Base-by-base conservation (phyloP, 1,140 invertebrate species). In the Maniola jurtina region DNA sequence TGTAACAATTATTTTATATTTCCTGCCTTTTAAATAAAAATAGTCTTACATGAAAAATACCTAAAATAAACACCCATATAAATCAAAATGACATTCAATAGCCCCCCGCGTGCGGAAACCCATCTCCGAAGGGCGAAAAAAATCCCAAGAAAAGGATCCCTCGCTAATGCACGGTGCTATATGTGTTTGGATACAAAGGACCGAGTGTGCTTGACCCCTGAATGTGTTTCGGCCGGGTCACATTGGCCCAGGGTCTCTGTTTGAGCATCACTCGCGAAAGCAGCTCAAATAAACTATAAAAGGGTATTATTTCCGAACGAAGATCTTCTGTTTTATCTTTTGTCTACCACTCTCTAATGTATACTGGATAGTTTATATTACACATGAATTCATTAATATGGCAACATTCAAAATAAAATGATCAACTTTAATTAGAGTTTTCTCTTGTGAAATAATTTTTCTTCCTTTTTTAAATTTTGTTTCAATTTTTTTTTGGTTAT, bases 11-110 rank as follows among this genome's bases (percentile, higher is more conserved):
- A n/a, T n/a, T 25, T 4, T 25, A 25, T 25, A 25, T 25, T 25
- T 25, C 25, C 25, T 25, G 25, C 4, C 25, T 2, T 25, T 25
- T 25, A 4, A 25, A 25, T 25, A 25, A 25, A 25, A 25, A 25
- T 25, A 25, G 25, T 25, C 25, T 4, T 25, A 25, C 13, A 58
- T 55, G 34, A 15, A 59, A 50, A 59, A 65, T 59, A 36, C 40
- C 25, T 36, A 36, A 57, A 40, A 52, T 59, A 91, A 90, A 90
- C 7, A 16, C 14, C 7, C 15, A 2, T 52, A 52, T 52, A 52
- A 91, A 91, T 91, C 89, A 91, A 90, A 90, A 86, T 89, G 89
- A 88, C 87, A 85, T 86, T 87, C 80, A 77, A 75, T 69, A 64
- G 66, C 73, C 66, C 55, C 55, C 67, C 38, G 15, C 71, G 68